These are phyloP conservation scores for Pachycephus smyrnensis DNA, from an alignment of 2,888 invertebrate genomes.

Conservation along the genomic window DNA sequence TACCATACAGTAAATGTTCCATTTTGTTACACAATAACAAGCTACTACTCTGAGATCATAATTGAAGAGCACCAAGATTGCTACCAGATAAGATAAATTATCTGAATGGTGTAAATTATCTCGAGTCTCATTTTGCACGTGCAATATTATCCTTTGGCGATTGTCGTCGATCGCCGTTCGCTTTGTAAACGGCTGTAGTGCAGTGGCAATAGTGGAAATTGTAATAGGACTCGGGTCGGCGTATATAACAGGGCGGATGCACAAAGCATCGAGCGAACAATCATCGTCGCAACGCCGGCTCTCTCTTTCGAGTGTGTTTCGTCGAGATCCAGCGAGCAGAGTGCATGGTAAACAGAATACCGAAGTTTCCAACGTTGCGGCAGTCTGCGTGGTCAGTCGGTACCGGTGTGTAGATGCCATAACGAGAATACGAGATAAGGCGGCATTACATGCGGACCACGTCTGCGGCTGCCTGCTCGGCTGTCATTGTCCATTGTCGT, in stretches of 20 bases:
- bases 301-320: not conserved
- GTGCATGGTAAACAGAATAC: conserved; percentile 7
- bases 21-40: no score
- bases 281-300: not conserved
- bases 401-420: not conserved
- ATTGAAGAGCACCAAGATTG: no score
- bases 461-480: conserved; percentile 5
- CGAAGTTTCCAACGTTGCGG: not conserved
- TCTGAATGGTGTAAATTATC: not conserved
- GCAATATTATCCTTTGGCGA: not conserved
- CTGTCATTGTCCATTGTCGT: conserved; percentile 20
- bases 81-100: not conserved
- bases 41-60: no score
- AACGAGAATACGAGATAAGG: conserved; percentile 8
- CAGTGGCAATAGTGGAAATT: not conserved
- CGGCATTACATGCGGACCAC: conserved; percentile 20
- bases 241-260: not conserved
- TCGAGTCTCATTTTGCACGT: not conserved
- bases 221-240: not conserved
- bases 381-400: not conserved
- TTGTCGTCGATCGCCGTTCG: not conserved
- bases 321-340: not conserved
- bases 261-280: not conserved
- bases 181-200: not conserved
- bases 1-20: accelerated